These are phyloP conservation scores for Hypena proboscidalis DNA, from an alignment of 2,888 invertebrate species.

Conservation along the genomic window DNA sequence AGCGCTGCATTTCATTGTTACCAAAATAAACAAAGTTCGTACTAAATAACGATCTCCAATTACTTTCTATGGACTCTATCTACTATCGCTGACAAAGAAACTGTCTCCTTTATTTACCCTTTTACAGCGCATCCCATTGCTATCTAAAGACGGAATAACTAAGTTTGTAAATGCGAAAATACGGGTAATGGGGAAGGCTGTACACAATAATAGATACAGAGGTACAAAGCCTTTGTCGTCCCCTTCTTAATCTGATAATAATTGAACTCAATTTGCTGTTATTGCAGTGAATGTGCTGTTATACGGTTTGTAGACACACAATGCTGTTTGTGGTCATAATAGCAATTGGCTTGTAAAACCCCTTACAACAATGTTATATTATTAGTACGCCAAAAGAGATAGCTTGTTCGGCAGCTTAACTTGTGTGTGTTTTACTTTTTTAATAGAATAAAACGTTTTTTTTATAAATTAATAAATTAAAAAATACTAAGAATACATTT, in stretches of 20 bases:
- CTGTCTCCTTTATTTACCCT: constrained; percentile 29
- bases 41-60: constrained; percentile 35
- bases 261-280: constrained; percentile 61
- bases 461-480: too few relatives aligned
- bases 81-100: constrained; percentile 24
- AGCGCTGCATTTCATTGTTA: constrained; percentile 67
- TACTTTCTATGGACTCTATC: constrained; percentile 21
- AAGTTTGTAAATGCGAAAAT: constrained; percentile 46
- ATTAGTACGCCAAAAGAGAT: too few relatives aligned
- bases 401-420: too few relatives aligned
- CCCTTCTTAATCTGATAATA: constrained; percentile 60
- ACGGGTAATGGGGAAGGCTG: constrained; percentile 41
- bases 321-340: too few relatives aligned
- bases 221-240: constrained; percentile 50
- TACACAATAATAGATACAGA: constrained; percentile 45
- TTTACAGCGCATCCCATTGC: constrained; percentile 33
- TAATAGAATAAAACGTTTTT: too few relatives aligned
- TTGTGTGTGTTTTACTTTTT: too few relatives aligned
- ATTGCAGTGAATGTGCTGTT: constrained; percentile 54
- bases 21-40: constrained; percentile 47
- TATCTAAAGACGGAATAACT: constrained; percentile 38
- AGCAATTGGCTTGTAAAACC: too few relatives aligned
- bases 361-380: too few relatives aligned
- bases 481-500: too few relatives aligned
- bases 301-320: too few relatives aligned